Conservation (phyloP, 1,140 invertebrate species). For the Drosophila tropicalis region DNA sequence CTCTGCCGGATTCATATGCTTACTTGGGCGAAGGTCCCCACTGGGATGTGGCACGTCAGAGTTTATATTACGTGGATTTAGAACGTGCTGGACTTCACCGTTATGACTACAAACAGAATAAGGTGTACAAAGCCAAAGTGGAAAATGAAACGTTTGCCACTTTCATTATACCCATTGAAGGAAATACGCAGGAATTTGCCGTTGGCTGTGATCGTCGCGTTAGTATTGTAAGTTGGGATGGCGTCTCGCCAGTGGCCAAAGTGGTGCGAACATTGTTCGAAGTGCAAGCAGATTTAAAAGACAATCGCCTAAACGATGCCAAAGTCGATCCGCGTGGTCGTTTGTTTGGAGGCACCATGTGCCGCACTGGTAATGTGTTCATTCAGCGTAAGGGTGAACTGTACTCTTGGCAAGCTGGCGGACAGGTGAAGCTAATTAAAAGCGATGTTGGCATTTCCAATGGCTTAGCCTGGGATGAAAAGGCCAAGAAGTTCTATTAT, state of each 20-base stretch:
- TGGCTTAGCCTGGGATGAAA: conserved; percentile 90
- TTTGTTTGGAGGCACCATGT: conserved; percentile 89
- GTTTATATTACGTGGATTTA: conserved; percentile 89
- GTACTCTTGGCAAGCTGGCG: conserved; percentile 84
- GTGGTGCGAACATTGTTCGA: conserved; percentile 84
- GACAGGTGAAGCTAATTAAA: conserved; percentile 85
- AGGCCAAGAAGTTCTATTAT: conserved; percentile 89
- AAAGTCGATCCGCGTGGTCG: conserved; percentile 92
- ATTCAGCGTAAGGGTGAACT: conserved; percentile 85
- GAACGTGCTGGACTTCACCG: conserved; percentile 84
- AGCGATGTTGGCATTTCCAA: conserved; percentile 89
- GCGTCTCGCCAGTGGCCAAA: conserved; percentile 83
- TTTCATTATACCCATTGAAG: conserved; percentile 89
- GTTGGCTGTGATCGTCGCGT: conserved; percentile 86
- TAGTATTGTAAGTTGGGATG: conserved; percentile 88
- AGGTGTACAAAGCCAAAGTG: conserved; percentile 83
- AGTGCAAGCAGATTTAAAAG: conserved; percentile 85
- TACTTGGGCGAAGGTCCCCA: conserved; percentile 87
- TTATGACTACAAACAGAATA: conserved; percentile 85
- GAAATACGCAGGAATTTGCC: conserved; percentile 85
- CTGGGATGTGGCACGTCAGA: conserved; percentile 87
- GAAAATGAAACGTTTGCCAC: conserved; percentile 84
- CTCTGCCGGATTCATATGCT: conserved; percentile 69
- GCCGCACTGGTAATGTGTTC: conserved; percentile 60
- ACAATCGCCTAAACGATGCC: conserved; percentile 93